Evolutionary conservation across 2,888 invertebrate genomes (phyloP), one percentile per base, ranked within the genome.

Genomic region (Caenorhabditis drosophilae): DNA sequence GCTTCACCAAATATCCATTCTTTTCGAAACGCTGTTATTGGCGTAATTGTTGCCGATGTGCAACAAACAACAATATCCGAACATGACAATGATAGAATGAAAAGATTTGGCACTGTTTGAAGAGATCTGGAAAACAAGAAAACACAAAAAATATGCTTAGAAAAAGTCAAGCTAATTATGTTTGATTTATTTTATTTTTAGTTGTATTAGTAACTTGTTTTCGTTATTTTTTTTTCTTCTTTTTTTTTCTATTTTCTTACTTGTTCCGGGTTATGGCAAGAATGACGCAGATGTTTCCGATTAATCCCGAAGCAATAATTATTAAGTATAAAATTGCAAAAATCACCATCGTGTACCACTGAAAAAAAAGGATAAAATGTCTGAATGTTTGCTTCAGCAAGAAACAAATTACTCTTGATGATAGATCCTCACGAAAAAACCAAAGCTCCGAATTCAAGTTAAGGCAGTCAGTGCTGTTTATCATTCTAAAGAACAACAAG

Each of bases 21-120:
- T 61, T 81, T 81, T 48, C 67, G 63, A 51, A 81, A 80, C 9
- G 80, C 81, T 1, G 81, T 80, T 51, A 81, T 81, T 1, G 81
- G 81, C 7, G 81, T 81, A 46, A 81, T 81, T 1, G 80, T 81
- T 6, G 79, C 81, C 4, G 79, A 79, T 1, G 78, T 77, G 51
- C 73, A 79, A 54, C 81, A 80, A 42, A 81, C 81, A 15, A 81
- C 76, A 36, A 81, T 73, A 62, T 81, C 81, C 26, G 81, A 81
- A 51, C 78, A 80, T 11, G 73, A 73, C 44, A 81, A 54, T 2
- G 78, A 80, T 36, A 81, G 66, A 51, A 81, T 81, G 68, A 81
- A 81, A 51, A 81, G 62, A 45, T 81, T 81, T n/a, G 81, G 81
- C 36, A 81, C 81, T 2, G 81, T 81, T 73, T 81, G 81, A 11